Percentiles rank a stretch among this genome's conserved stretches.
These are phyloP conservation scores for Eucidaris tribuloides DNA, from an alignment of 35 echinoderm and acorn worm genomes.

Conservation along the genomic window DNA sequence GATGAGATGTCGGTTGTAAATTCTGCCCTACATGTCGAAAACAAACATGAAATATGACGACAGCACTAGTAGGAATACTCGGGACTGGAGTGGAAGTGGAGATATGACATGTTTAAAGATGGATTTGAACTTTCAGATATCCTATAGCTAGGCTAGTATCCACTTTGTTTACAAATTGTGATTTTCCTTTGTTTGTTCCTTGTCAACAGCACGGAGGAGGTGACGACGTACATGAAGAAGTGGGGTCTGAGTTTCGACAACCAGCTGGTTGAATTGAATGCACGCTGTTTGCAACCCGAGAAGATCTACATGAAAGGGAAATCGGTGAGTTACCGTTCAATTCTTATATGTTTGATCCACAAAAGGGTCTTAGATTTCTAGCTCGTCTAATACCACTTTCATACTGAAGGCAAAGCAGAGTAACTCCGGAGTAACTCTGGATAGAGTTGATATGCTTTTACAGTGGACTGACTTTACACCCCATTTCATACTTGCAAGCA, in stretches of 20 bases:
- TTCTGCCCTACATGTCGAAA: no score
- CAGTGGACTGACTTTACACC: neutral
- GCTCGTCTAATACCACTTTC: neutral
- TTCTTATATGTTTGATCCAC: neutral
- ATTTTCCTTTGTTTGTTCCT: neutral
- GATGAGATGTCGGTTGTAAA: no score
- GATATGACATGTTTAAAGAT: neutral
- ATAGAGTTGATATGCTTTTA: no score
- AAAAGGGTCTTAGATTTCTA: neutral
- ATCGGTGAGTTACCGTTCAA: neutral
- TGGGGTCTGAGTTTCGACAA: conserved; percentile 61
- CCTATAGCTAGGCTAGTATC: neutral
- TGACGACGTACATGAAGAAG: neutral
- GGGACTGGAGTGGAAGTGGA: neutral
- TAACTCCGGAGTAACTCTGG: neutral
- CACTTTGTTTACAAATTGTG: neutral
- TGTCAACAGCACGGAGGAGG: conserved; percentile 12
- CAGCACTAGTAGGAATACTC: neutral
- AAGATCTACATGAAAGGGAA: neutral
- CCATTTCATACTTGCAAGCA: neutral
- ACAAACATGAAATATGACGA: neutral
- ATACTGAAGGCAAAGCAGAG: neutral
- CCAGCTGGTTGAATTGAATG: conserved; percentile 24
- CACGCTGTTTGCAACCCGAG: conserved; percentile 38
- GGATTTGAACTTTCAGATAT: neutral